A percentile compares a stretch with the other conserved stretches of the same genome.
Evolutionary conservation across 2,113 vertebrate species (phyloP).

Genomic region (Sylvietta virens): DNA sequence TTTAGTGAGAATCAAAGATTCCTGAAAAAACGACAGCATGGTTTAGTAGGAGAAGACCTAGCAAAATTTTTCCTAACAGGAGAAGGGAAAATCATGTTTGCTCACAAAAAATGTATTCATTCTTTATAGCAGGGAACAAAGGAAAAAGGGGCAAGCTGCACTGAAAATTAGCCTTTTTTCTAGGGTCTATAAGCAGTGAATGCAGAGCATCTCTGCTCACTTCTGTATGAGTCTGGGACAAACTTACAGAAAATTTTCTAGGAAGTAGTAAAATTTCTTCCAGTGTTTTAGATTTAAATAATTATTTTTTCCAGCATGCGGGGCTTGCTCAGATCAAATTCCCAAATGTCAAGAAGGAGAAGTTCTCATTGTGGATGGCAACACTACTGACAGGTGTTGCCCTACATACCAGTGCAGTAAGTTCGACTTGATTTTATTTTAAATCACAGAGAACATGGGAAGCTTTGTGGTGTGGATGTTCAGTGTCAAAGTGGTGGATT

Average conservation of each 20-base stretch:
- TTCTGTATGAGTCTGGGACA: neutral
- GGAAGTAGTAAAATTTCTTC: neutral
- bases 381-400: slow-evolving; percentile 88
- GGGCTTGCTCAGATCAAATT: slow-evolving; percentile 73
- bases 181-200: neutral
- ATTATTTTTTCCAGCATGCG: slow-evolving; percentile 76
- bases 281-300: neutral
- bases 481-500: neutral
- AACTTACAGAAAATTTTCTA: neutral
- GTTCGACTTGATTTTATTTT: slow-evolving; percentile 40
- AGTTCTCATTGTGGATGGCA: slow-evolving; percentile 80
- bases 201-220: neutral
- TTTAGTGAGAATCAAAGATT: neutral
- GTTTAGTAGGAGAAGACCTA: neutral
- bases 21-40: neutral
- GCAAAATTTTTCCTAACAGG: neutral
- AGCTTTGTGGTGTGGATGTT: neutral
- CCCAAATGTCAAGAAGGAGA: slow-evolving; percentile 87
- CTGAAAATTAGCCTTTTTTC: neutral
- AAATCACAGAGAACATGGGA: neutral
- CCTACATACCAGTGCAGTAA: slow-evolving; percentile 89
- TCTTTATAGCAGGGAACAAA: neutral
- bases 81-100: neutral
- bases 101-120: neutral
- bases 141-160: neutral